Percentiles rank a stretch among this genome's conserved stretches.
These are phyloP conservation scores for Cryptus viduatorius DNA, from an alignment of 2,888 invertebrate species.

Conservation along the genomic window DNA sequence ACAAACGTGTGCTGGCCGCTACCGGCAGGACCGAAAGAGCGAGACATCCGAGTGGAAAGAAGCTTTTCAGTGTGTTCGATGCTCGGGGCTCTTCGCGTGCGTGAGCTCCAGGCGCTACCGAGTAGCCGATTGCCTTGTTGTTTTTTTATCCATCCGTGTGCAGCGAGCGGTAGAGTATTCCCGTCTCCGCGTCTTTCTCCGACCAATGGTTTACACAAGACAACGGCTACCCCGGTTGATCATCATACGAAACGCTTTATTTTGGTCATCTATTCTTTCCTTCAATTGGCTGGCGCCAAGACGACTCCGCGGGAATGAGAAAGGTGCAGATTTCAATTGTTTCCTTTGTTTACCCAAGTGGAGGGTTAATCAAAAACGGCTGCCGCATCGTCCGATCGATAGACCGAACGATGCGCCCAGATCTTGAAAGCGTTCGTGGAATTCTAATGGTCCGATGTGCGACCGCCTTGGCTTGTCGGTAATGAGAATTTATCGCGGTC, in stretches of 20 bases:
- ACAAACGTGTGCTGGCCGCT: slow-evolving; percentile 53
- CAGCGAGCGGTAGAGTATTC: slow-evolving; percentile 14
- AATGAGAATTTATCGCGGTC: slow-evolving; percentile 83
- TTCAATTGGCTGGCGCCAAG: background rate
- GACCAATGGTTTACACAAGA: background rate
- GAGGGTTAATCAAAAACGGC: slow-evolving; percentile 18
- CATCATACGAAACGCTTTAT: background rate
- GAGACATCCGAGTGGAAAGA: slow-evolving; percentile 37
- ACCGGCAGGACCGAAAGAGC: slow-evolving; percentile 53
- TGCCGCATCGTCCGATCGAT: slow-evolving; percentile 61
- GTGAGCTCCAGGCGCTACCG: slow-evolving; percentile 62
- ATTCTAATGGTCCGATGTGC: slow-evolving; percentile 35
- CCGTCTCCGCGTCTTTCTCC: background rate
- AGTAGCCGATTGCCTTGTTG: background rate
- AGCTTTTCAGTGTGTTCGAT: slow-evolving; percentile 64
- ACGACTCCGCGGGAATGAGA: background rate
- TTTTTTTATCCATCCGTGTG: background rate
- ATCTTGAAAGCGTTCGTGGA: slow-evolving; percentile 39
- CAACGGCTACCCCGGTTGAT: background rate
- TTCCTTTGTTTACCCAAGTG: background rate
- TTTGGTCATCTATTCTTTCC: background rate
- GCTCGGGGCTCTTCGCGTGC: slow-evolving; percentile 49
- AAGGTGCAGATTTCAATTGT: slow-evolving; percentile 48
- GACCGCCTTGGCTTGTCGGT: slow-evolving; percentile 66
- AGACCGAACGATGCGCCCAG: slow-evolving; percentile 1